A percentile compares a stretch with the other conserved stretches of the same genome.
Conservation (phyloP, 2,797 vertebrate species). For the Pangasius sanitwongsei region DNA sequence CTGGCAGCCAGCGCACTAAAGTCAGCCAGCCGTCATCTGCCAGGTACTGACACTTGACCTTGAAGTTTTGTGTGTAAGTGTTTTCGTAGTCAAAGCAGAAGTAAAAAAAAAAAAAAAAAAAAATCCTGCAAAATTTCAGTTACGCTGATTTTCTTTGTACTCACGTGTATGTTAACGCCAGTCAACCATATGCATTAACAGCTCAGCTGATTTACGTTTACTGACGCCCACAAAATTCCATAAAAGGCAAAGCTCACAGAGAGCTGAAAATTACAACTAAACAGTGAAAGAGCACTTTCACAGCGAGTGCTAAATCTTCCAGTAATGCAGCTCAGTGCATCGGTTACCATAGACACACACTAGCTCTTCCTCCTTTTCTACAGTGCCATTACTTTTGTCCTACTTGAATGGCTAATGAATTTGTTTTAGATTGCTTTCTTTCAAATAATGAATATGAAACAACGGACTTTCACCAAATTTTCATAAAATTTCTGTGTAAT, state of each 20-base stretch:
- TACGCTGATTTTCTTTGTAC: not conserved
- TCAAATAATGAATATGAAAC: not conserved
- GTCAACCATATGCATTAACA: not conserved
- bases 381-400: not conserved
- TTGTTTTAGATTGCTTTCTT: not conserved
- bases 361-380: too few species aligned
- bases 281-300: not conserved
- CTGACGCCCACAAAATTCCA: not conserved
- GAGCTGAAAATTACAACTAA: not conserved
- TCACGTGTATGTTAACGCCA: not conserved
- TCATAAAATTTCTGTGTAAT: not conserved
- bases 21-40: constrained; percentile 78
- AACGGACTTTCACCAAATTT: not conserved
- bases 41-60: constrained; percentile 67
- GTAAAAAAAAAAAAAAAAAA: not conserved
- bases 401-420: not conserved
- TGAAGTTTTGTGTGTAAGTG: not conserved
- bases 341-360: not conserved
- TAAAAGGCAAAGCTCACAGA: not conserved
- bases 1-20: constrained; percentile 78
- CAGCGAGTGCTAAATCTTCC: not conserved
- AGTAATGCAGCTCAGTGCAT: not conserved
- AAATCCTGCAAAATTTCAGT: not conserved
- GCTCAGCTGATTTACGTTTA: not conserved
- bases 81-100: not conserved